phyloP scores from a whole-genome alignment of 2,888 invertebrate genomes.

The Orgyia antiqua region DNA sequence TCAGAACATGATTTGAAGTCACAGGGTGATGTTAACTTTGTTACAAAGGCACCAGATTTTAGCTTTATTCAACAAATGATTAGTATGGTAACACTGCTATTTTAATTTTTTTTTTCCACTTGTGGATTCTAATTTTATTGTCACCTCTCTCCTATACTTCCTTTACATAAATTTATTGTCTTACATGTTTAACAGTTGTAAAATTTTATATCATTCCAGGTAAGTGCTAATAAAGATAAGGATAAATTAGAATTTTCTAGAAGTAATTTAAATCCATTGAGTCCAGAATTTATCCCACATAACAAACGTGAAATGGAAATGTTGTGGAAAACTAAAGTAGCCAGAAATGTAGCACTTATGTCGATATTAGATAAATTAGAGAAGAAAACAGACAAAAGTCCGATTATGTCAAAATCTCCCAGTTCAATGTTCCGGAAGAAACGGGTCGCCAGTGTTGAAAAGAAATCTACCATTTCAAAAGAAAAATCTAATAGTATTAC shows the following conservation, averaged over 20 bases:
- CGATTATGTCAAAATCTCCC: neutral
- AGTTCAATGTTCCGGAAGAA: conserved; percentile 15
- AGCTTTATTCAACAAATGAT: conserved; percentile 45
- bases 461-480: neutral
- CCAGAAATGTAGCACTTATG: conserved; percentile 41
- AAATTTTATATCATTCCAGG: too few species aligned
- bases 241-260: too few species aligned
- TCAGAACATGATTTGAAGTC: conserved; percentile 37
- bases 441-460: neutral
- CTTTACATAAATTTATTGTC: too few species aligned
- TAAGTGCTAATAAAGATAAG: too few species aligned
- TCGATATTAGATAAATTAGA: conserved; percentile 32
- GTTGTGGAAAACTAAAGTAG: conserved; percentile 19
- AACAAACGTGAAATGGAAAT: neutral
- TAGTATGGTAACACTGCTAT: conserved; percentile 34
- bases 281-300: neutral
- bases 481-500: neutral
- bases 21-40: conserved; percentile 23
- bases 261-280: conserved; percentile 5
- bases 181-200: too few species aligned
- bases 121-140: too few species aligned
- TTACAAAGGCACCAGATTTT: conserved; percentile 34
- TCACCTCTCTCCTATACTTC: too few species aligned
- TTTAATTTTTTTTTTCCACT: too few species aligned
- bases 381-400: conserved; percentile 1